Percentiles rank a stretch among this genome's conserved stretches.
phyloP scores from a whole-genome alignment of 1,140 invertebrate species.

The Parasteatoda tepidariorum region DNA sequence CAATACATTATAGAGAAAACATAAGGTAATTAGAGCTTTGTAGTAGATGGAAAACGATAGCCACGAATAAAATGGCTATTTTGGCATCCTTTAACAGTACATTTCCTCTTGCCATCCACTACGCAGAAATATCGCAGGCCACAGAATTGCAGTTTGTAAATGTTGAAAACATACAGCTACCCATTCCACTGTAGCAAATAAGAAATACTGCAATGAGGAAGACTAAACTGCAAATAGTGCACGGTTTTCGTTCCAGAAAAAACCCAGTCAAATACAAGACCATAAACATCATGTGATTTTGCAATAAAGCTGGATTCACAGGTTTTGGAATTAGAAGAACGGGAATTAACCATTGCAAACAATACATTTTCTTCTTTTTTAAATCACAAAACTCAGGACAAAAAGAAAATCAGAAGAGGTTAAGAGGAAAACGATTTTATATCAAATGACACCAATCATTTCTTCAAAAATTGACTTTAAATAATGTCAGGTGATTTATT shows the following conservation, averaged over 20 bases:
- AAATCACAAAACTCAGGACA: no score
- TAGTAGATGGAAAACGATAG: background rate
- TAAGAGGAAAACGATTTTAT: no score
- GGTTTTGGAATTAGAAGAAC: slow-evolving; percentile 97
- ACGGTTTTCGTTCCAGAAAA: slow-evolving; percentile 95
- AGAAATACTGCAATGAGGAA: slow-evolving; percentile 92
- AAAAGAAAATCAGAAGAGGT: no score
- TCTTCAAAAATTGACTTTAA: no score
- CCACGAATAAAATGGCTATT: background rate
- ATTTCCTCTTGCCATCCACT: background rate
- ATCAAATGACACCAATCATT: no score
- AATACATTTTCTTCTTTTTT: slow-evolving; percentile 98
- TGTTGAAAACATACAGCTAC: slow-evolving; percentile 94
- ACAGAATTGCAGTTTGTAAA: slow-evolving; percentile 81
- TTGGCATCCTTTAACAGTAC: background rate
- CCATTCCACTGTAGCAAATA: slow-evolving; percentile 94
- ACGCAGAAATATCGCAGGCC: slow-evolving; percentile 71
- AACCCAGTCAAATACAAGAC: slow-evolving; percentile 91
- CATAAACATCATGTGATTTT: slow-evolving; percentile 98
- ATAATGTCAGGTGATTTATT: no score
- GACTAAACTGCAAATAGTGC: slow-evolving; percentile 93
- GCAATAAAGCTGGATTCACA: slow-evolving; percentile 90
- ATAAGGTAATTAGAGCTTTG: no score
- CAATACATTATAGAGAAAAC: no score
- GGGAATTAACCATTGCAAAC: slow-evolving; percentile 97